Evolutionary conservation across 2,797 vertebrate species (phyloP).

Genomic region (Lutjanus argentimaculatus): DNA sequence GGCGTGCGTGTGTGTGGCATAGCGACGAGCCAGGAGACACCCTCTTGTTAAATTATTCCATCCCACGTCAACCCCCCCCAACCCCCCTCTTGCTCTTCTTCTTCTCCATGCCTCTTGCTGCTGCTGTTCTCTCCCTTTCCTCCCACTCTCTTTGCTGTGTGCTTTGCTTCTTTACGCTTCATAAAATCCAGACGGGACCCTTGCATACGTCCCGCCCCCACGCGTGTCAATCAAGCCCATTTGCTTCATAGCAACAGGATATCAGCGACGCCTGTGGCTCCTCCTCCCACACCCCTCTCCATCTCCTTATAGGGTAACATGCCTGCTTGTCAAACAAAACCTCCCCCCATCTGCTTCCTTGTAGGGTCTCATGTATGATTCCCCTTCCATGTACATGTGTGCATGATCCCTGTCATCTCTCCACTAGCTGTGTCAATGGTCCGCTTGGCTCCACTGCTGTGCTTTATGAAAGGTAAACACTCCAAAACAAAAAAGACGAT

Average conservation of each 20-base stretch:
- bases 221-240: conserved; percentile 78
- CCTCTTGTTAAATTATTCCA: conserved; percentile 83
- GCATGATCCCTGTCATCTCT: conserved; percentile 51
- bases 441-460: conserved; percentile 38
- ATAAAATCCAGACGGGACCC: conserved; percentile 86
- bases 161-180: conserved; percentile 81
- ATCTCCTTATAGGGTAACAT: conserved; percentile 83
- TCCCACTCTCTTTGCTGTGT: conserved; percentile 75
- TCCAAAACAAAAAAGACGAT: conserved; percentile 55
- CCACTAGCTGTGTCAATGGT: conserved; percentile 42
- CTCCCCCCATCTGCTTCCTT: conserved; percentile 59
- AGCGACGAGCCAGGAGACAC: conserved; percentile 80
- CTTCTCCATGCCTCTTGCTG: conserved; percentile 56
- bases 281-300: conserved; percentile 57
- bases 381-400: conserved; percentile 31
- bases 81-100: conserved; percentile 54
- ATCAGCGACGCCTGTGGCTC: conserved; percentile 49
- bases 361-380: conserved; percentile 55
- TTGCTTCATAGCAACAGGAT: conserved; percentile 76
- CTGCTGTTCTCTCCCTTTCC: conserved; percentile 71
- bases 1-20: conserved; percentile 67
- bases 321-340: conserved; percentile 75
- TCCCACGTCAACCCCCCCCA: conserved; percentile 67
- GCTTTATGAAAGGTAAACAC: conserved; percentile 74
- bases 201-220: conserved; percentile 73